Evolutionary conservation across 2,888 invertebrate genomes (phyloP).

Genomic region (Eristalis arbustorum): DNA sequence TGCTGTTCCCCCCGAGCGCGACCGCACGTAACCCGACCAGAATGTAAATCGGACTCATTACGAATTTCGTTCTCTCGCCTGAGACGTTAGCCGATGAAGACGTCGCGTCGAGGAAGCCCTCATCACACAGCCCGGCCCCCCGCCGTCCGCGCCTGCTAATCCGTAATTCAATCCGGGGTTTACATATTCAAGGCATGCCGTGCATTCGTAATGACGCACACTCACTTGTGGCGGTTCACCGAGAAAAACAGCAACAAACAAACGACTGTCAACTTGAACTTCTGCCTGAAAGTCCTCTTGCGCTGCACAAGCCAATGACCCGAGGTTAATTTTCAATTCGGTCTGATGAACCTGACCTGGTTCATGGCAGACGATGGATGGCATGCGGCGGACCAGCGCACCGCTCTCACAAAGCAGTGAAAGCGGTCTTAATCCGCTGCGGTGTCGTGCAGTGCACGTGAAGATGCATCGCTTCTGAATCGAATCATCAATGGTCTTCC

Average conservation of each 20-base stretch:
- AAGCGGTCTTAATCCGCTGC: constrained; percentile 48
- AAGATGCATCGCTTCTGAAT: not conserved
- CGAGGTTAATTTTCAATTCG: constrained; percentile 54
- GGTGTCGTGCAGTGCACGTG: not conserved
- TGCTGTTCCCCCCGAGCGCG: not conserved
- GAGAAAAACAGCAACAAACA: not conserved
- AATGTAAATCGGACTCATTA: constrained; percentile 51
- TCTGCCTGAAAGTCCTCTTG: constrained; percentile 42
- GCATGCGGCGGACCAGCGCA: not conserved
- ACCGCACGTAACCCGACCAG: constrained; percentile 43
- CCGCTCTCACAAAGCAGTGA: constrained; percentile 38
- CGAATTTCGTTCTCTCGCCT: constrained; percentile 29
- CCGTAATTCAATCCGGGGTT: constrained; percentile 63
- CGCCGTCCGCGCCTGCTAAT: constrained; percentile 25
- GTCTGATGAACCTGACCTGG: constrained; percentile 63
- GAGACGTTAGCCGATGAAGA: constrained; percentile 49
- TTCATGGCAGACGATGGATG: constrained; percentile 5
- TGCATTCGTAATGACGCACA: constrained; percentile 60
- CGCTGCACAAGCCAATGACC: constrained; percentile 47
- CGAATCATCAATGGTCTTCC: not conserved
- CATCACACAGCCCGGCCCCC: constrained; percentile 33
- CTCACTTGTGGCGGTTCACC: not conserved
- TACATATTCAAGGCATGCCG: constrained; percentile 65
- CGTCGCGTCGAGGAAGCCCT: constrained; percentile 50
- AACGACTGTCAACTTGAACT: constrained; percentile 60